phyloP scores from a whole-genome alignment of 1,140 invertebrate species.

The Drosophila pruinosa region DNA sequence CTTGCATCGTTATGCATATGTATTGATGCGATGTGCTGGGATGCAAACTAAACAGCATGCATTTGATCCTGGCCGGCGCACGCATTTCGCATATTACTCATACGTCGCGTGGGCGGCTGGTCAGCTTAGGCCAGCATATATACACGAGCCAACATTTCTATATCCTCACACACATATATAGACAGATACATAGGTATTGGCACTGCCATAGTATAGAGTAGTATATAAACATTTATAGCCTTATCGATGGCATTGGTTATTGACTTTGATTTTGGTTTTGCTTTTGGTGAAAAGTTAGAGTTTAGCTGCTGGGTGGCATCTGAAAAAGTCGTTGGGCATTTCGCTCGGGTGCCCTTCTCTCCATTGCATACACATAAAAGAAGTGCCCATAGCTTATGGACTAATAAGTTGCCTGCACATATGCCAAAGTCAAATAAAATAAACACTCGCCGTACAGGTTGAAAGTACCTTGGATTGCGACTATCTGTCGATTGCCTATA shows the following conservation, averaged over 20 bases:
- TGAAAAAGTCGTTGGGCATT: not conserved
- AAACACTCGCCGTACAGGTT: not conserved
- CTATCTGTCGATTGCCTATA: not conserved
- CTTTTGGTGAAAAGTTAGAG: constrained; percentile 34
- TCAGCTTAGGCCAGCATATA: constrained; percentile 55
- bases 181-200: not conserved
- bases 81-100: constrained; percentile 68
- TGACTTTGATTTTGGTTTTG: constrained; percentile 67
- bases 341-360: not conserved
- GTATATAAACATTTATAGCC: constrained; percentile 53
- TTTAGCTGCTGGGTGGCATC: constrained; percentile 1
- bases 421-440: constrained; percentile 43
- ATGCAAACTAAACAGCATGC: constrained; percentile 55
- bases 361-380: constrained; percentile 42
- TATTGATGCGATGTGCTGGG: not conserved
- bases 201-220: not conserved
- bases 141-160: not conserved
- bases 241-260: constrained; percentile 79
- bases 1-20: constrained; percentile 5
- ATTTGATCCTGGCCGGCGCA: constrained; percentile 53
- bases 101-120: constrained; percentile 47
- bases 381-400: constrained; percentile 67
- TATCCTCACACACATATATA: not conserved
- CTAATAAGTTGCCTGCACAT: constrained; percentile 64
- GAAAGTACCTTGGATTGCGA: not conserved